Base-by-base conservation (phyloP, 2,113 vertebrate species). In the Thymallus thymallus region DNA sequence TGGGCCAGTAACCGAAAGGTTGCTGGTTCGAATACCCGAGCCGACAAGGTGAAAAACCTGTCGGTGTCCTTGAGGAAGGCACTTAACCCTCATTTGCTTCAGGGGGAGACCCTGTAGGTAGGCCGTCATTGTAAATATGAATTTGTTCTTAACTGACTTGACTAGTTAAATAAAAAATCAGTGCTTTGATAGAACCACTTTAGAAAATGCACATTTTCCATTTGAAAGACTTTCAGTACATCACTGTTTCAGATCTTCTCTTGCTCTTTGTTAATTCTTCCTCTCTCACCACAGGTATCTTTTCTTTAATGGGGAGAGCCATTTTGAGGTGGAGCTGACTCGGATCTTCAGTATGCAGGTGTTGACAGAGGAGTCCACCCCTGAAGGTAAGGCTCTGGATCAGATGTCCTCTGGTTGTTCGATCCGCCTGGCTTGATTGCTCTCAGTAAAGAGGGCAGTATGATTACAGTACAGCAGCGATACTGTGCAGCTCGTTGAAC, bases 261-360 rank as follows among this genome's bases (percentile, higher is more conserved):
- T n/a, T 1, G 70, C 9, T 69, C 22, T 45, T 1, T 4, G 23
- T n/a, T 56, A 16, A 20, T n/a, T 60, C 7, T 16, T 46, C 45
- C 56, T 67, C 3, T 18, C 51, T 74, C 13, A 55, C 60, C 20
- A 14, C 85, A 99, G 97, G 70, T 97, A 95, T 64, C 80, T 99
- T 76, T 93, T 98, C 89, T 91, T 99, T 79, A 96, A 98, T 65
- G 96, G 98, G 18, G 94, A 95, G 61, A 93, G 89, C 80, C 96
- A 94, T 92, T 93, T 93, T 9, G 97, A 99, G 90, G 92, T 99
- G 67, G 96, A 98, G 85, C 71, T 99, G 63, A 85, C 94, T 51
- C 95, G 93, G 62, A 94, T 99, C 80, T 94, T 93, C 70, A 93
- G 91, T 20, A 94, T 98, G 88, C 97, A 98, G 91, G 91, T 96